phyloP scores from a whole-genome alignment of 2,888 invertebrate genomes.

The Euplagia quadripunctaria region DNA sequence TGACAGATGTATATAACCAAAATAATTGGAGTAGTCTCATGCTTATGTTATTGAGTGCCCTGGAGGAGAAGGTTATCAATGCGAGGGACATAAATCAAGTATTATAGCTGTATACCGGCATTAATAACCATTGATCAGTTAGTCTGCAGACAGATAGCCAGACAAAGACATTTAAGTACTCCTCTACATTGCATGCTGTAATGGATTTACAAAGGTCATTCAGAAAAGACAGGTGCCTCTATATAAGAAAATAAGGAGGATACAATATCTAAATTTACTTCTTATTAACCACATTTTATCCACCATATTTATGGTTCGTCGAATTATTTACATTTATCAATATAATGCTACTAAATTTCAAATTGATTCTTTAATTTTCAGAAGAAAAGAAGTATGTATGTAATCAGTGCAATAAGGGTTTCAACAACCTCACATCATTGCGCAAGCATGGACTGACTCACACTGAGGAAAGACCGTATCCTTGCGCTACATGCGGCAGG shows the following conservation, averaged over 20 bases:
- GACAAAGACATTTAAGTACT: not conserved
- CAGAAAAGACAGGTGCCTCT: too few relatives aligned
- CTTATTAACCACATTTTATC: too few relatives aligned
- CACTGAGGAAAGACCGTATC: constrained; percentile 88
- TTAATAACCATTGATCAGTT: not conserved
- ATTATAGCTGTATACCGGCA: not conserved
- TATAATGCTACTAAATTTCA: not conserved
- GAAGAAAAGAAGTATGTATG: constrained; percentile 87
- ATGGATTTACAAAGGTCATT: not conserved
- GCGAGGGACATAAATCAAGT: too few relatives aligned
- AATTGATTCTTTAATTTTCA: constrained; percentile 44
- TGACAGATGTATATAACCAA: too few relatives aligned
- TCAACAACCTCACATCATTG: constrained; percentile 87
- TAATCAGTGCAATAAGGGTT: constrained; percentile 88
- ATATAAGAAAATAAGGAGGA: too few relatives aligned
- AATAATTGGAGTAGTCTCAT: too few relatives aligned
- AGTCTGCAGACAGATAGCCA: not conserved
- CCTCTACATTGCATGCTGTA: not conserved
- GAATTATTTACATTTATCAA: too few relatives aligned
- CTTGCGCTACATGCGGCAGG: constrained; percentile 87
- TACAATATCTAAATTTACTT: too few relatives aligned
- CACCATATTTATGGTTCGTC: too few relatives aligned
- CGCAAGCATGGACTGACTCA: constrained; percentile 89
- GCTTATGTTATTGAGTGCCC: too few relatives aligned
- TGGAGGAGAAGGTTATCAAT: not conserved